These are phyloP conservation scores for Pangasius macronema DNA, from an alignment of 2,797 vertebrate genomes.

Conservation along the genomic window DNA sequence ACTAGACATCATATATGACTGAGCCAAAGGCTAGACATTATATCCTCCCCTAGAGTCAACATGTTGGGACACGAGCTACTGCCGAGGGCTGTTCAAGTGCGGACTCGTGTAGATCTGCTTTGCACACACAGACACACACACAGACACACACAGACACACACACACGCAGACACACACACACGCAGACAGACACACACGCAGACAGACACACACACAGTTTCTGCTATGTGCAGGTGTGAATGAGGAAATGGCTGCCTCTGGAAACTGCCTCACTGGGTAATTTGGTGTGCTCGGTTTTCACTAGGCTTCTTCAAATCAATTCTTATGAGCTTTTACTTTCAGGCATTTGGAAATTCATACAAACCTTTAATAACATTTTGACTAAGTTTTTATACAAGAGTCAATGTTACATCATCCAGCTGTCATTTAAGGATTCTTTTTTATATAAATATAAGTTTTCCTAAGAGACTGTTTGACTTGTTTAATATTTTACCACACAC, in stretches of 20 bases:
- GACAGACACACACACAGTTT: conserved; percentile 13
- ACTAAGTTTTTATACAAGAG: neutral
- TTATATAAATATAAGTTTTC: neutral
- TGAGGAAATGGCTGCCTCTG: conserved; percentile 5
- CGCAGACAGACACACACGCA: conserved; percentile 12
- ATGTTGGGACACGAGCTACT: conserved; percentile 10
- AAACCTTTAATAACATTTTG: neutral
- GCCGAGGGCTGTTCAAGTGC: conserved; percentile 33
- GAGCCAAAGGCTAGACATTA: conserved; percentile 24
- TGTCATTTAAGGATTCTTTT: neutral
- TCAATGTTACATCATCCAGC: neutral
- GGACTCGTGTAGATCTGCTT: neutral
- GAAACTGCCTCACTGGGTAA: neutral
- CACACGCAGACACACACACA: conserved; percentile 24
- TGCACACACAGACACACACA: neutral
- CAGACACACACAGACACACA: neutral
- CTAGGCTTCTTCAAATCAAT: neutral
- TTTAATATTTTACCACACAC: conserved; percentile 15
- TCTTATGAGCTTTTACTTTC: neutral
- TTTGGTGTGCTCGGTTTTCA: neutral
- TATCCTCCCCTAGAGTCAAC: conserved; percentile 4
- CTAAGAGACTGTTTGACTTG: neutral
- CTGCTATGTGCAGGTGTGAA: conserved; percentile 27
- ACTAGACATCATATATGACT: neutral
- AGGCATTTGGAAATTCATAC: neutral